Evolutionary conservation across 2,888 invertebrate genomes (phyloP).

Genomic region (Meganola albula): DNA sequence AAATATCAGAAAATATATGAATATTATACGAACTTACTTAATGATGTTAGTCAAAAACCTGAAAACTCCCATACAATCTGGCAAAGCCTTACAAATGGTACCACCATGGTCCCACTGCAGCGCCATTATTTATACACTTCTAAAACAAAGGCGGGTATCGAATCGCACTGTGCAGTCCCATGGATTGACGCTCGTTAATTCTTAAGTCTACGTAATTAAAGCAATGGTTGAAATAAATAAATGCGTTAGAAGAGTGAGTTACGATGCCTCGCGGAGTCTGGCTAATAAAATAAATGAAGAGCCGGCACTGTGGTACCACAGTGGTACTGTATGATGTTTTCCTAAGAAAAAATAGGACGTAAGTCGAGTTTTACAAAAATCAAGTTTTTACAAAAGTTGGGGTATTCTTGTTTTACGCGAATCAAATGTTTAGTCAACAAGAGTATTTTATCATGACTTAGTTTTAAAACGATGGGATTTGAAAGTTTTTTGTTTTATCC

Average conservation of each 20-base stretch:
- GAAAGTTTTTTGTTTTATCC: too few species aligned
- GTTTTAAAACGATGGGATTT: too few species aligned
- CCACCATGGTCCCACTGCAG: too few species aligned
- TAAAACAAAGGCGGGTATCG: slow-evolving; percentile 10
- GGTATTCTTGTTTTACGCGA: too few species aligned
- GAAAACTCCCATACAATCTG: too few species aligned
- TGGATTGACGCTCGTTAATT: slow-evolving; percentile 48
- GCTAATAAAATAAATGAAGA: slow-evolving; percentile 71
- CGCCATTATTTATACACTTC: too few species aligned
- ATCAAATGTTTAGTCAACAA: too few species aligned
- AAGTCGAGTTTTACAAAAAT: slow-evolving; percentile 18
- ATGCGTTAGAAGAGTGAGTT: slow-evolving; percentile 63
- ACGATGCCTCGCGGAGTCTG: slow-evolving; percentile 59
- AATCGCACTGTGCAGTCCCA: slow-evolving; percentile 39
- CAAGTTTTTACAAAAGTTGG: background rate
- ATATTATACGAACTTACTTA: too few species aligned
- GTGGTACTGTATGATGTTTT: slow-evolving; percentile 26
- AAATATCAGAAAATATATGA: too few species aligned
- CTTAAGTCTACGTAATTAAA: slow-evolving; percentile 61
- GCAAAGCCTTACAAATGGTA: too few species aligned
- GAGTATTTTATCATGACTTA: too few species aligned
- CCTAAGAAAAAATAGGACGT: slow-evolving; percentile 14
- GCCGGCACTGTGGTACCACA: slow-evolving; percentile 38
- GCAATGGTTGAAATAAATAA: slow-evolving; percentile 54
- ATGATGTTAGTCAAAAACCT: too few species aligned